Evolutionary conservation across 2,797 vertebrate genomes (phyloP), one percentile per base, ranked within the genome.

Genomic region (Pterois miles): DNA sequence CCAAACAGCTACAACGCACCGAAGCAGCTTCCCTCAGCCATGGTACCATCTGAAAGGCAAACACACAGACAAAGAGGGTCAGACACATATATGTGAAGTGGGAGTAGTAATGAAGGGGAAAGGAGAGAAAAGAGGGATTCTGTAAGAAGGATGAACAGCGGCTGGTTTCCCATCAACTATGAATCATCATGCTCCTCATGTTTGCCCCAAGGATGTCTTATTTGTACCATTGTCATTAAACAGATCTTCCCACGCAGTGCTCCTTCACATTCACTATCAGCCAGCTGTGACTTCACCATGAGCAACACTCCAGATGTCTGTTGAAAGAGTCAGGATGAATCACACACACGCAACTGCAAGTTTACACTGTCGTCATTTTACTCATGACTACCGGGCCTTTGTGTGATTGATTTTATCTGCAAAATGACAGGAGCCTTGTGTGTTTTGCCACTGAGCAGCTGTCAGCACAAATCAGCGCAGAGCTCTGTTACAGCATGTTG

Each of bases 21-120:
- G 0, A 92, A 91, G 80, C 88, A 88, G 89, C 91, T 93, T 72
- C 89, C 84, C 65, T 92, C 90, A 74, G 89, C 84, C 91, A 91
- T 91, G 72, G 52, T 34, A 58, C 40, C 3, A 0, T 60, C 63
- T 65, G 71, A 72, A 65, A 52, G 7, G 16, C 63, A 74, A 74
- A 76, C 81, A 87, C 84, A 62, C 53, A 36, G 27, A 76, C 48
- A 85, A 56, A 90, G 62, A 89, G 25, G 60, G 52, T 89, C 74
- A 87, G 53, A 73, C 23, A 36, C 31, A 40, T 2, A 72, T 57
- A 70, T 6, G 34, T 62, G 74, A 31, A 57, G 36, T 10, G 22
- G 38, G 53, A 71, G 58, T 4, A 62, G 4, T 20, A 69, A 3
- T 48, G 66, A 58, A 13, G 69, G 71, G 56, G 34, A 65, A 54